Base-by-base conservation (phyloP, 2,113 vertebrate species). In the Girardinichthys multiradiatus region DNA sequence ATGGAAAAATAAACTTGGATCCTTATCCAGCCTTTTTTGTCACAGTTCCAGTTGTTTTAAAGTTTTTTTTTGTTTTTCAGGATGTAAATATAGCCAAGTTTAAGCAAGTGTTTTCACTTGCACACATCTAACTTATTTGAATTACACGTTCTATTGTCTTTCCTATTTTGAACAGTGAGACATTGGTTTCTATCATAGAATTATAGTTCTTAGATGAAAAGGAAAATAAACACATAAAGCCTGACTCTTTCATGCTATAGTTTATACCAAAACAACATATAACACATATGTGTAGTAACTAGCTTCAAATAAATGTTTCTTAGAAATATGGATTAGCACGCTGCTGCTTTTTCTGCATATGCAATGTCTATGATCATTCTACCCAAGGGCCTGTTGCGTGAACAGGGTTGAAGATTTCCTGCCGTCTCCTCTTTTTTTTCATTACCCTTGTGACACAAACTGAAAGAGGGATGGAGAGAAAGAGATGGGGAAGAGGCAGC, bases 371-470 rank as follows among this genome's bases (percentile, higher is more conserved):
- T 62, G 74, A 42, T 77, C 42, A 60, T 33, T 54, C 42, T 63
- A 62, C 77, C 67, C 51, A 27, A 27, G 48, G 60, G 27, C 68
- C 26, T 42, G 31, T 54, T 12, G 0, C 27, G 31, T 30, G n/a
- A 62, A 74, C 71, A 2, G n/a, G 12, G n/a, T 24, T 48, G 31
- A 77, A 48, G 60, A 67, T 48, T 58, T 79, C 68, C 74, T 68
- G 69, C 42, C 37, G 64, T 79, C 59, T 76, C 19, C 39, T 80
- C n/a, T 37, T 70, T 62, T 39, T 77, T 67, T 37, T 31, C 26
- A 61, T 77, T 59, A 51, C 24, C 61, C 35, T 63, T 28, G 15
- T 60, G 72, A 84, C 66, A 72, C 72, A 7, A 57, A 71, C 66
- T 58, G 64, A 69, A 30, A 29, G 28, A 42, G 70, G 72, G 63